Base-by-base conservation (phyloP, 2,888 invertebrate species). In the Andrena praecox region DNA sequence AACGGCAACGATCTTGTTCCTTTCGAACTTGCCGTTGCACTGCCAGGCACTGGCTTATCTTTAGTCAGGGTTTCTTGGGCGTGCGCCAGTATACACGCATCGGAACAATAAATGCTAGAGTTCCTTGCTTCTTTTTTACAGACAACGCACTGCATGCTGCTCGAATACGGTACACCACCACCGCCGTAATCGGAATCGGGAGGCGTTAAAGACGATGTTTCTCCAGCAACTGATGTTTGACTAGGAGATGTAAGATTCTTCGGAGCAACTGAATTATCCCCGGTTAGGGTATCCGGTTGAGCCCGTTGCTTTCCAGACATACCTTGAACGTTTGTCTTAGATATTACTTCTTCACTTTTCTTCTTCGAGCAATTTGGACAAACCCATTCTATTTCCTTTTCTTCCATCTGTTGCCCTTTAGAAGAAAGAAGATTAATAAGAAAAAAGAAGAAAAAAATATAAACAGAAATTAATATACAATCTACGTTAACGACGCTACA, bases 51-150 rank as follows among this genome's bases (percentile, higher is more conserved):
- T n/a, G 92, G 89, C 85, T 93, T 93, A 1, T 93, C 94, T 82
- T 94, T 93, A 35, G 92, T 91, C 27, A 91, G 85, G 24, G 92
- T 89, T 87, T 97, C 97, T 90, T 97, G 96, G 1, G 98, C 97
- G 94, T 98, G 98, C 89, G 96, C 96, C 78, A 97, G 95, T 89
- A 98, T 97, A 93, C 99, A 99, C 48, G 96, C 96, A 90, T 98
- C 97, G 90, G 98, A 97, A 93, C 99, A 99, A 94, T 98, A 99
- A 89, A 98, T 97, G 72, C 97, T 97, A 91, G 96, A 97, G n/a
- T 95, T 95, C n/a, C 97, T 95, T 0, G 97, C 96, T 24, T 96
- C 94, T 89, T 96, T 96, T 91, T 97, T 97, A 92, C 98, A 98
- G 16, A 97, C 97, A 67, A 97, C 96, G 91, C 98, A 98, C 84